Conservation (phyloP, 2,797 vertebrate genomes). For the Cichlasoma orientale region DNA sequence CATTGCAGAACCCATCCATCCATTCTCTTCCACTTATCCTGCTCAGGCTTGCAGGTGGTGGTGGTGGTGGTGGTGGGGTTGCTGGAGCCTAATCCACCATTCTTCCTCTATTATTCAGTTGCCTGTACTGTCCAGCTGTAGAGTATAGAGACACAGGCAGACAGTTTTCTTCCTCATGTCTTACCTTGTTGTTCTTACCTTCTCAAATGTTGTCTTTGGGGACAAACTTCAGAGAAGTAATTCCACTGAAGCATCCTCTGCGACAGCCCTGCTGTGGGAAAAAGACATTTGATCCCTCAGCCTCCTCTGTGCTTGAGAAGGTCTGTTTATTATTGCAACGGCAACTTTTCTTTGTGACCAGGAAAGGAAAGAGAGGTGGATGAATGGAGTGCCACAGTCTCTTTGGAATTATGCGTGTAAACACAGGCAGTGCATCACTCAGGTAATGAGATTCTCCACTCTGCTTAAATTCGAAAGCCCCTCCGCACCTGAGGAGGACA, state of each 20-base stretch:
- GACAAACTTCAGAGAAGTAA: conserved; percentile 18
- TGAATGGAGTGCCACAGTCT: conserved; percentile 12
- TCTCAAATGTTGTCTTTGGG: conserved; percentile 9
- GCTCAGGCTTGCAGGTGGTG: too few relatives aligned
- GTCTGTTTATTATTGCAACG: conserved; percentile 44
- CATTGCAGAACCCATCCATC: too few relatives aligned
- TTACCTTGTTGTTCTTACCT: neutral
- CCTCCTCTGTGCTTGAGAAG: conserved; percentile 1
- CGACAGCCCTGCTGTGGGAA: conserved; percentile 3
- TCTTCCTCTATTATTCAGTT: neutral
- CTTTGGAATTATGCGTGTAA: conserved; percentile 57
- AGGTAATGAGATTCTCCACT: conserved; percentile 71
- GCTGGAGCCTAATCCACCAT: too few relatives aligned
- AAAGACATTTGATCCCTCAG: conserved; percentile 35
- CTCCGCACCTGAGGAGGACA: conserved; percentile 57
- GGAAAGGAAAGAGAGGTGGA: neutral
- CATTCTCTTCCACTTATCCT: too few relatives aligned
- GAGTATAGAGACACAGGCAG: neutral
- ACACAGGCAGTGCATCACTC: conserved; percentile 59
- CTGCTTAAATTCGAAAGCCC: conserved; percentile 45
- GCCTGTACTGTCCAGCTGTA: neutral
- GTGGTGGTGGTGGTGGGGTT: too few relatives aligned
- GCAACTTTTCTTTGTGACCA: neutral
- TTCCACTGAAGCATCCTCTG: conserved; percentile 24
- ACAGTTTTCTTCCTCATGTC: neutral